These are phyloP conservation scores for Epicampocera succincta DNA, from an alignment of 2,888 invertebrate species.

Conservation along the genomic window DNA sequence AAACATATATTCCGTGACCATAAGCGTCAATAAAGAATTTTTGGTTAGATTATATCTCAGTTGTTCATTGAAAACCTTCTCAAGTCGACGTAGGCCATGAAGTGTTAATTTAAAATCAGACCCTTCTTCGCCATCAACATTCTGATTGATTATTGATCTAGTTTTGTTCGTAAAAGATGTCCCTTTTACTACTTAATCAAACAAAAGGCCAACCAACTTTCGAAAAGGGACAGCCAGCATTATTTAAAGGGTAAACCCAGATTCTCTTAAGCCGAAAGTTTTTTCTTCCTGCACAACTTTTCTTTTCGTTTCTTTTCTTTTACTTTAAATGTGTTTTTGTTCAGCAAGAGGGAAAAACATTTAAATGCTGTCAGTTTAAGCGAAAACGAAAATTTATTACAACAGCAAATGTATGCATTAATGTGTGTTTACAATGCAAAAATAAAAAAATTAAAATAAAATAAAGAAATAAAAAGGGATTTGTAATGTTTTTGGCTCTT, in stretches of 20 bases:
- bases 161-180: constrained; percentile 16
- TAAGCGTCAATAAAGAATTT: constrained; percentile 15
- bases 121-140: constrained; percentile 39
- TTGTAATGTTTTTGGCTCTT: constrained; percentile 58
- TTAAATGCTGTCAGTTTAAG: constrained; percentile 66
- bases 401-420: constrained; percentile 50
- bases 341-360: constrained; percentile 56
- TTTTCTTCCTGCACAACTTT: constrained; percentile 1
- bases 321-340: constrained; percentile 32
- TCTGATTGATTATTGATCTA: constrained; percentile 52
- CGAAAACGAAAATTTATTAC: constrained; percentile 66
- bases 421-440: constrained; percentile 46
- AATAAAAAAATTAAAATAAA: too few relatives aligned
- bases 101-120: constrained; percentile 51
- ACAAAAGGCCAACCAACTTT: constrained; percentile 7
- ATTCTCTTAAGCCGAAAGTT: constrained; percentile 38
- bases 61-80: constrained; percentile 5
- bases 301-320: constrained; percentile 9
- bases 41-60: constrained; percentile 11
- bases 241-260: constrained; percentile 41
- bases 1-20: too few relatives aligned
- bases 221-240: neutral
- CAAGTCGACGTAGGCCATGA: constrained; percentile 22
- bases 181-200: neutral
- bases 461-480: constrained; percentile 51